phyloP scores from a whole-genome alignment of 2,888 invertebrate species.

The Drosophila maculinotata region DNA sequence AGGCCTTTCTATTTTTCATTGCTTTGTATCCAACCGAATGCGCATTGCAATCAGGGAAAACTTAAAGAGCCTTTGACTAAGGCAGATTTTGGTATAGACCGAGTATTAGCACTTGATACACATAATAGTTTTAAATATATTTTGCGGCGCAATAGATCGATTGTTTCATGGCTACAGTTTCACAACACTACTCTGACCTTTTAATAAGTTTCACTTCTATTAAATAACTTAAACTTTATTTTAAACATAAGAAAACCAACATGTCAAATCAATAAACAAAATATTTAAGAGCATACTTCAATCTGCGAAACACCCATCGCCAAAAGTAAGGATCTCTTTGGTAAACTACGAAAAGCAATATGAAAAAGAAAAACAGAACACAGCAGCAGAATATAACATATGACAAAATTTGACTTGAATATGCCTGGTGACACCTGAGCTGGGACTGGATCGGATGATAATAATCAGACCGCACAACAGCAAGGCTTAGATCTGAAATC shows the following conservation, averaged over 20 bases:
- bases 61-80: background rate
- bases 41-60: background rate
- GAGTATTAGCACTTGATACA: background rate
- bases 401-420: too few species aligned
- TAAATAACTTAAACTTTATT: too few species aligned
- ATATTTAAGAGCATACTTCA: background rate
- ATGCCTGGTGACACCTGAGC: too few species aligned
- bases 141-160: background rate
- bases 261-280: background rate
- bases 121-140: background rate
- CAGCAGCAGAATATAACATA: background rate
- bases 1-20: constrained; percentile 19
- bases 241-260: too few species aligned
- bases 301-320: constrained; percentile 2
- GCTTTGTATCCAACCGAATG: background rate
- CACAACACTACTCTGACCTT: too few species aligned
- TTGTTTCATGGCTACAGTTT: background rate
- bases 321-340: constrained; percentile 1
- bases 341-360: background rate
- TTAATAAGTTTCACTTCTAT: too few species aligned
- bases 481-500: too few species aligned
- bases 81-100: background rate
- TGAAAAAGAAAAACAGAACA: background rate
- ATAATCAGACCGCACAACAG: too few species aligned
- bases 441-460: too few species aligned